Percentiles rank a stretch among this genome's conserved stretches.
These are phyloP conservation scores for Neria commutata DNA, from an alignment of 2,888 invertebrate genomes.

Conservation along the genomic window DNA sequence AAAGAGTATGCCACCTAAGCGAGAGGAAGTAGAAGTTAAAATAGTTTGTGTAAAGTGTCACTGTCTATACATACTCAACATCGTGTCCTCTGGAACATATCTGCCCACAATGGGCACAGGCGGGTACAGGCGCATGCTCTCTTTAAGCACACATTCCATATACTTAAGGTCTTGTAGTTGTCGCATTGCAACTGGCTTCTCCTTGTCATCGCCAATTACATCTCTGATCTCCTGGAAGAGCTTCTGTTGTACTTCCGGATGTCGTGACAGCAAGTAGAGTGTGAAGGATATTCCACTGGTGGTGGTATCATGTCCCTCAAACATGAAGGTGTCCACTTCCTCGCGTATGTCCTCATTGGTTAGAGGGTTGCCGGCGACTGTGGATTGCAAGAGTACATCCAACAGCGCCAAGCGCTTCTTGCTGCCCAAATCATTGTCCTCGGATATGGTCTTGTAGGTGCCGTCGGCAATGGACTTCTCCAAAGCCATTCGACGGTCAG, in stretches of 20 bases:
- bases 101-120: conserved; percentile 70
- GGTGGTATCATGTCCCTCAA: conserved; percentile 64
- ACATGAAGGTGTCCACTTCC: conserved; percentile 73
- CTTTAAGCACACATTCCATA: conserved; percentile 72
- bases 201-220: conserved; percentile 48
- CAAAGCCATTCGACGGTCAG: conserved; percentile 32
- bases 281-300: conserved; percentile 54
- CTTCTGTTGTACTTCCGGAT: conserved; percentile 50
- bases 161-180: conserved; percentile 53
- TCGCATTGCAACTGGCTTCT: conserved; percentile 36
- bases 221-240: conserved; percentile 48
- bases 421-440: conserved; percentile 60
- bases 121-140: conserved; percentile 69
- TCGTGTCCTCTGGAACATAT: conserved; percentile 63
- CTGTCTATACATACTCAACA: conserved; percentile 65
- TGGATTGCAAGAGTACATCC: conserved; percentile 69
- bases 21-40: not conserved
- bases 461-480: conserved; percentile 35
- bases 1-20: conserved; percentile 48
- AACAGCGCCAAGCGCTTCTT: conserved; percentile 71
- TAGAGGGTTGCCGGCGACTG: conserved; percentile 66
- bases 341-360: conserved; percentile 68
- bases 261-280: conserved; percentile 48
- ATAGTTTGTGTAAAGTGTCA: conserved; percentile 40
- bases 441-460: conserved; percentile 35